These are phyloP conservation scores for Cephus rjabovi DNA, from an alignment of 2,888 invertebrate genomes.

Conservation along the genomic window DNA sequence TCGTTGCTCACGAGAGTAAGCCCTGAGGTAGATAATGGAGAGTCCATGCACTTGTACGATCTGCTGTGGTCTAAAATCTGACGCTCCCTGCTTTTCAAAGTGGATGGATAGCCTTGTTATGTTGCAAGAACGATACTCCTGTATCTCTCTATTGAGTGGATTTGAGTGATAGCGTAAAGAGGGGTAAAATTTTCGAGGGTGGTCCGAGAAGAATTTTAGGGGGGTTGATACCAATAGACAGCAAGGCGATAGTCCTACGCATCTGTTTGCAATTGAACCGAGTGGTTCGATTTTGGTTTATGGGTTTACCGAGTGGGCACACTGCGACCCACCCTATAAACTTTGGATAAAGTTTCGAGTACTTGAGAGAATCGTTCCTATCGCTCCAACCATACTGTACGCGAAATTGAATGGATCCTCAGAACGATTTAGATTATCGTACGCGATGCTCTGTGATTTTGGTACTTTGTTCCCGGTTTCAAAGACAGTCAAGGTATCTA, in stretches of 20 bases:
- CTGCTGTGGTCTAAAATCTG: constrained; percentile 58
- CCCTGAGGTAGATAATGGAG: constrained; percentile 38
- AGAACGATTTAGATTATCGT: background rate
- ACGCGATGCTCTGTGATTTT: background rate
- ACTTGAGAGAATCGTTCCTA: background rate
- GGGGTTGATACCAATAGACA: constrained; percentile 10
- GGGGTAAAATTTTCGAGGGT: constrained; percentile 20
- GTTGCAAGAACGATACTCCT: background rate
- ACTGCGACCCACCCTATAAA: background rate
- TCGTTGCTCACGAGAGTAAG: constrained; percentile 53
- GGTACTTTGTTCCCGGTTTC: background rate
- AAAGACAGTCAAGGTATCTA: background rate
- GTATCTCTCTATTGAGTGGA: constrained; percentile 49
- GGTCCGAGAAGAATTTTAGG: background rate
- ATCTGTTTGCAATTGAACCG: constrained; percentile 64
- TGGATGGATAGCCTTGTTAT: constrained; percentile 29
- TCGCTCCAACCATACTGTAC: background rate
- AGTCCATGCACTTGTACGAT: constrained; percentile 54
- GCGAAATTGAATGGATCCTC: background rate
- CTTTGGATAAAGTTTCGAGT: background rate
- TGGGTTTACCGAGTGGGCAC: constrained; percentile 31
- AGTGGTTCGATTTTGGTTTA: constrained; percentile 53
- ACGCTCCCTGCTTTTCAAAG: constrained; percentile 48
- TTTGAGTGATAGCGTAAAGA: constrained; percentile 53
- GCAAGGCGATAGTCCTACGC: constrained; percentile 39